Conservation (phyloP, 1,140 invertebrate species). For the Lepidurus arcticus region DNA sequence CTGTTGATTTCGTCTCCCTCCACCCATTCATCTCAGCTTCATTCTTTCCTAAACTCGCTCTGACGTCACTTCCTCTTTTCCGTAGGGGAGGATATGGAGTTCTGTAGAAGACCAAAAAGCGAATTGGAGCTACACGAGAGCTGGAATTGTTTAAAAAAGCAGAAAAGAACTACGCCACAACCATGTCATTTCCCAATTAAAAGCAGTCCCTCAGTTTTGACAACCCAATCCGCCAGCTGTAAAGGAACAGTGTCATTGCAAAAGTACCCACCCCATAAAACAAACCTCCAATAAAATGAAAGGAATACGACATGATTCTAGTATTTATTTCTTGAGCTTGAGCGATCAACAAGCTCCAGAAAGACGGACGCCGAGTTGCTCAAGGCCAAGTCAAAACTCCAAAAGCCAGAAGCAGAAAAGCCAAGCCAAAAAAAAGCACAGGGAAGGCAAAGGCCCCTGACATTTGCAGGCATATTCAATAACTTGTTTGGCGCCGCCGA, state of each 20-base stretch:
- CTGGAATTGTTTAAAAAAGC: no score
- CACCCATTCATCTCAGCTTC: neutral
- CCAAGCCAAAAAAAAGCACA: neutral
- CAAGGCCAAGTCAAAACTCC: neutral
- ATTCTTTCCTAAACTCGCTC: neutral
- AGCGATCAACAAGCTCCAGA: neutral
- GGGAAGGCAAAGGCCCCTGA: conserved; percentile 10
- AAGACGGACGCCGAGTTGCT: neutral
- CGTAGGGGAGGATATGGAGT: neutral
- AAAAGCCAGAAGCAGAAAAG: neutral
- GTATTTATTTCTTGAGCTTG: neutral
- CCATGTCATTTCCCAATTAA: no score
- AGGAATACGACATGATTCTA: neutral
- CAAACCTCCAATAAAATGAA: neutral
- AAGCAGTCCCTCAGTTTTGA: no score
- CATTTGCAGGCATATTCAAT: conserved; percentile 19
- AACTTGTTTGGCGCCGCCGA: conserved; percentile 15
- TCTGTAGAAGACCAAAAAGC: neutral
- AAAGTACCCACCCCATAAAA: no score
- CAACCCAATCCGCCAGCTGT: no score
- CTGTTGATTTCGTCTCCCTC: neutral
- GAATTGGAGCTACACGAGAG: neutral
- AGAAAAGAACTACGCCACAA: no score
- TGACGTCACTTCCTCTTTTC: neutral
- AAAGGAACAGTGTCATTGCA: no score